Percentiles rank a stretch among this genome's conserved stretches.
These are phyloP conservation scores for Escarpia spicata DNA, from an alignment of 2,888 invertebrate species.

Conservation along the genomic window DNA sequence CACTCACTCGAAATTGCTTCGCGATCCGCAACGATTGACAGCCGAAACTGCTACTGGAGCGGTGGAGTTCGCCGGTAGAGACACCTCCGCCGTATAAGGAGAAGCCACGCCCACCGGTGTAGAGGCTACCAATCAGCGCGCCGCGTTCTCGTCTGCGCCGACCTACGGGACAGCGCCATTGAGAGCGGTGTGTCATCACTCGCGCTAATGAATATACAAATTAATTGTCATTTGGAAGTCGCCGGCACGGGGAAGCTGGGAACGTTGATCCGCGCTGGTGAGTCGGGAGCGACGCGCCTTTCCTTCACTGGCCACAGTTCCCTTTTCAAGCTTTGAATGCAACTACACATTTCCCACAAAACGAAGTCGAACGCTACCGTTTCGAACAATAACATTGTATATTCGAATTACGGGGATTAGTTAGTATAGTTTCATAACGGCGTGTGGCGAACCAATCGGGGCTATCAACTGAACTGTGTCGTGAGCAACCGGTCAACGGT, in stretches of 20 bases:
- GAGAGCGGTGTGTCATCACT: not conserved
- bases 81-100: not conserved
- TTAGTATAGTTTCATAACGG: not conserved
- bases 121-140: not conserved
- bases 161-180: not conserved
- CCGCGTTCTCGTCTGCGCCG: not conserved
- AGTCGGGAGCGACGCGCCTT: not conserved
- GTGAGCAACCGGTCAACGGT: too few species aligned
- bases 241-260: not conserved
- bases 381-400: not conserved
- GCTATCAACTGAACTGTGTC: too few species aligned
- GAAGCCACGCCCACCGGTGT: not conserved
- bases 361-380: not conserved
- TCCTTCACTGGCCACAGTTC: not conserved
- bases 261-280: not conserved
- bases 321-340: not conserved
- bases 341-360: not conserved
- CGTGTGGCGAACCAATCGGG: not conserved
- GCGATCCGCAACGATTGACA: not conserved
- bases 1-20: not conserved
- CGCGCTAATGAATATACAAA: constrained; percentile 16
- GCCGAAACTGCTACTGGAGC: constrained; percentile 1
- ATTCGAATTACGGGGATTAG: not conserved
- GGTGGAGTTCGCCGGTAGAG: not conserved
- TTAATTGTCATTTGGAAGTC: not conserved